Base-by-base conservation (phyloP, 2,113 vertebrate species). In the Phylloscopus whistleri region DNA sequence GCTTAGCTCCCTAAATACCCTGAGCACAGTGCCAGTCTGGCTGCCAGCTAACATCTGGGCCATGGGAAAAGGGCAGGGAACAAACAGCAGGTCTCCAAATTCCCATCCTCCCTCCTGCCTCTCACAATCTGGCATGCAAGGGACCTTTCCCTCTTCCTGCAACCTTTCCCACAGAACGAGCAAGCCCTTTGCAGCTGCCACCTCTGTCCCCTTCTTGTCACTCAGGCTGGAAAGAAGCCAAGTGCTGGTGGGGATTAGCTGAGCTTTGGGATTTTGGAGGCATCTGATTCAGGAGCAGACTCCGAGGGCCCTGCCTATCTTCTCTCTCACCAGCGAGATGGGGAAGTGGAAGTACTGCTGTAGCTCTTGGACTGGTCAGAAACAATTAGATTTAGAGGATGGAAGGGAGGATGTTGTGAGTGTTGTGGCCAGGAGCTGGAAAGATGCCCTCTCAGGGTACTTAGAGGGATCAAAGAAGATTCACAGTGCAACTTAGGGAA, bases 61-160 rank as follows among this genome's bases (percentile, higher is more conserved):
- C 81, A 24, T 91, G 93, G 93, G 84, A 96, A 95, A 92, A 92
- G 87, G 86, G 60, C 91, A 87, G 30, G 39, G 49, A 81, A 63
- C 37, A 5, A 13, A 80, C 37, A 77, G 67, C 75, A 70, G 79
- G 72, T 83, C 90, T 68, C 66, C 24, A 9, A 41, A 84, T 84
- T 95, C 87, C 87, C 84, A 78, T n/a, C 69, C 77, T 92, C 56
- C 62, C 9, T 82, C 39, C 46, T 43, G 27, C 48, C 53, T 92
- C 76, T 66, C 72, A 55, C 39, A 67, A 8, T 92, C 66, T 53
- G 58, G 20, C 66, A 53, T 22, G 6, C 17, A 27, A 81, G 74
- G 44, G 80, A 74, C 69, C 44, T 92, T 88, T 86, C 30, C 60
- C 41, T 80, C 69, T 86, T 81, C 66, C 56, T 4, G 28, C 43